Percentiles rank a stretch among this genome's conserved stretches.
Evolutionary conservation across 2,113 vertebrate species (phyloP).

Genomic region (Paramisgurnus dabryanus): DNA sequence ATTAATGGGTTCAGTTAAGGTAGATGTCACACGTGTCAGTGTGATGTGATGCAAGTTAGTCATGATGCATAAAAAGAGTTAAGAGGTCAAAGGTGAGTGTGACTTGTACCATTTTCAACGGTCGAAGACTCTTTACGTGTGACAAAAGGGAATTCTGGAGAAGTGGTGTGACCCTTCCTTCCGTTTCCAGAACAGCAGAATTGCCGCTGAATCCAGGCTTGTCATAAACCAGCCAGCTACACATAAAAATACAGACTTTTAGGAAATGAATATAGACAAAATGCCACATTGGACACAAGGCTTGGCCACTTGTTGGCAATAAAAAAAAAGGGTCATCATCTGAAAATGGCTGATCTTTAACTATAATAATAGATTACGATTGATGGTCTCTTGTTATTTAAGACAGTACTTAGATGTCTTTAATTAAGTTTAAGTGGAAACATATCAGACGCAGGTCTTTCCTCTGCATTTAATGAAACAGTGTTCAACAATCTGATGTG

Average conservation of each 20-base stretch:
- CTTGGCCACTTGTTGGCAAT: too few species aligned
- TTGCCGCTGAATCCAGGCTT: constrained; percentile 79
- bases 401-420: too few species aligned
- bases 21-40: neutral
- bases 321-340: too few species aligned
- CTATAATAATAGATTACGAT: too few species aligned
- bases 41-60: constrained; percentile 14
- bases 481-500: too few species aligned
- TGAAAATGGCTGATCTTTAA: too few species aligned
- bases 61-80: neutral
- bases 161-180: constrained; percentile 64
- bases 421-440: too few species aligned
- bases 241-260: constrained; percentile 47
- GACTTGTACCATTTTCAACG: constrained; percentile 78
- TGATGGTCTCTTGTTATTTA: too few species aligned
- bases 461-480: too few species aligned
- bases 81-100: neutral
- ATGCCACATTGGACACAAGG: too few species aligned
- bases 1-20: neutral
- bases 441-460: too few species aligned
- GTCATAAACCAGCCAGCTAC: constrained; percentile 85
- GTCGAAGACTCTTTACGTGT: constrained; percentile 76
- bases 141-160: constrained; percentile 63
- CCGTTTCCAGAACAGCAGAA: constrained; percentile 75
- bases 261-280: neutral